A percentile compares a stretch with the other conserved stretches of the same genome.
phyloP scores from a whole-genome alignment of 2,888 invertebrate species.

The Mellilla xanthometata region DNA sequence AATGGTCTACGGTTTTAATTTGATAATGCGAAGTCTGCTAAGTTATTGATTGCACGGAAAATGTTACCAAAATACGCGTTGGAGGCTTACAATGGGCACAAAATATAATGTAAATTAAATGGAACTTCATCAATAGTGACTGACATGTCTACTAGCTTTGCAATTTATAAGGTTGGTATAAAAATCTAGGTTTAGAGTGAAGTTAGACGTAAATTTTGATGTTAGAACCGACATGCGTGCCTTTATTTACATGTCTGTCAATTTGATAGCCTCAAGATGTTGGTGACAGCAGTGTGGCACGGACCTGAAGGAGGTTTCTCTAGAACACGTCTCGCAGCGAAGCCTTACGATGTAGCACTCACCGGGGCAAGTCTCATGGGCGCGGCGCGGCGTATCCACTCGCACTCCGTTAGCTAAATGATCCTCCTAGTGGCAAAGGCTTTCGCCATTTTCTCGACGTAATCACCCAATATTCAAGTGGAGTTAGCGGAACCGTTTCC shows the following conservation, averaged over 20 bases:
- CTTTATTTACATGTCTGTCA: constrained; percentile 20
- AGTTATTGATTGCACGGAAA: no score
- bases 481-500: constrained; percentile 51
- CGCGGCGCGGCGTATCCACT: constrained; percentile 71
- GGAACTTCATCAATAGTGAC: no score
- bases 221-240: constrained; percentile 14
- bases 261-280: constrained; percentile 42
- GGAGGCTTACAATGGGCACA: no score
- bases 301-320: constrained; percentile 48
- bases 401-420: constrained; percentile 72
- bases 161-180: no score
- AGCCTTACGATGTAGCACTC: constrained; percentile 79
- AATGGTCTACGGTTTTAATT: no score
- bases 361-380: constrained; percentile 78
- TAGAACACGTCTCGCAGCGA: constrained; percentile 69
- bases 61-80: no score
- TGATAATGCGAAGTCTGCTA: no score
- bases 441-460: constrained; percentile 59
- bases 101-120: no score
- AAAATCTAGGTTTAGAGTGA: no score
- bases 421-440: constrained; percentile 65
- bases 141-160: no score
- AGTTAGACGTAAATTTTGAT: no score
- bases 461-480: constrained; percentile 62
- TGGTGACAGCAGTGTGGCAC: constrained; percentile 44